These are phyloP conservation scores for Solea solea DNA, from an alignment of 2,113 vertebrate genomes.

Conservation along the genomic window DNA sequence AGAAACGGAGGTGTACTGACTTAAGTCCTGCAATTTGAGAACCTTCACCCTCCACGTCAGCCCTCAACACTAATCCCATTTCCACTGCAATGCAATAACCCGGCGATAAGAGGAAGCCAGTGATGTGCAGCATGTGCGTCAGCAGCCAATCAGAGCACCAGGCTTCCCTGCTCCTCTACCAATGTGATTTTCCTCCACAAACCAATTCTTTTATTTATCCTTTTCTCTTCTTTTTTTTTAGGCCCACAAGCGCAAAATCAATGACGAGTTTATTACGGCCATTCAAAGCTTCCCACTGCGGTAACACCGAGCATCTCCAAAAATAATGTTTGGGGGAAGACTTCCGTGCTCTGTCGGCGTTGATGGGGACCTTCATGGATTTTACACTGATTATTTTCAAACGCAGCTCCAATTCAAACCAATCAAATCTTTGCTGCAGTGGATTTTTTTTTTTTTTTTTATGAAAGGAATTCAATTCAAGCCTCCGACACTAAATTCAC, in stretches of 20 bases:
- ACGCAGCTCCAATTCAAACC: background rate
- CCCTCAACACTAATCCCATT: slow-evolving; percentile 9
- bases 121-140: background rate
- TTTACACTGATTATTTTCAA: slow-evolving; percentile 15
- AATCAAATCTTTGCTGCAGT: background rate
- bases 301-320: slow-evolving; percentile 10
- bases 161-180: slow-evolving; percentile 1
- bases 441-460: background rate
- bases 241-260: slow-evolving; percentile 44
- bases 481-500: background rate
- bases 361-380: slow-evolving; percentile 34
- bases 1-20: too few species aligned
- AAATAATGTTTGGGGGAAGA: slow-evolving; percentile 27
- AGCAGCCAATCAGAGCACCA: slow-evolving; percentile 6
- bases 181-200: slow-evolving; percentile 24
- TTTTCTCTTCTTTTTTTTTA: slow-evolving; percentile 3
- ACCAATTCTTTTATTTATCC: background rate
- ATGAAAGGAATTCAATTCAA: background rate
- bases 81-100: background rate
- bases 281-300: slow-evolving; percentile 33
- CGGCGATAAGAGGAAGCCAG: background rate
- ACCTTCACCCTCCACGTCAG: background rate
- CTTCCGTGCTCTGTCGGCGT: slow-evolving; percentile 10
- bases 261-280: slow-evolving; percentile 47
- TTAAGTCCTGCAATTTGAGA: background rate